Percentiles rank a stretch among this genome's conserved stretches.
These are phyloP conservation scores for Cheilosia soror DNA, from an alignment of 2,888 invertebrate species.

Conservation along the genomic window DNA sequence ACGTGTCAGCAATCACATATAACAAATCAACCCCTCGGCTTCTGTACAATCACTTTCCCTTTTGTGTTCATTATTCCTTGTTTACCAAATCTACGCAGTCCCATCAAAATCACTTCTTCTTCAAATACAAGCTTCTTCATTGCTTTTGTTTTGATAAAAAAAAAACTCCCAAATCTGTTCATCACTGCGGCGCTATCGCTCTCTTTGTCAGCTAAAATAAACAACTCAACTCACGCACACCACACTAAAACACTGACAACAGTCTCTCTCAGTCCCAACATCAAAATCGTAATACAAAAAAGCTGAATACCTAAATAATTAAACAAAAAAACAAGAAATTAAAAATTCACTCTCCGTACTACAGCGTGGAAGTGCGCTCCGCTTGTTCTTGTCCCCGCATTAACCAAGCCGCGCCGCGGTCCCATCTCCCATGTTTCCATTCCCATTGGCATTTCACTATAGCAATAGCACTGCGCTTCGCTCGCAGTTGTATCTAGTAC, in stretches of 20 bases:
- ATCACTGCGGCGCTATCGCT: constrained; percentile 4
- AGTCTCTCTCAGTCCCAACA: not conserved
- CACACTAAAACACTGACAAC: not conserved
- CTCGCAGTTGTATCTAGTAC: constrained; percentile 66
- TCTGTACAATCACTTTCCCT: constrained; percentile 1
- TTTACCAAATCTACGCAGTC: constrained; percentile 11
- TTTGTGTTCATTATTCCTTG: constrained; percentile 1
- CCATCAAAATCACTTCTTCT: not conserved
- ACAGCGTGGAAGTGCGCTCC: constrained; percentile 25
- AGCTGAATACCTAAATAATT: constrained; percentile 20
- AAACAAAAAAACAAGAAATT: constrained; percentile 20
- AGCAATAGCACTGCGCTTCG: constrained; percentile 34
- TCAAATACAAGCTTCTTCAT: not conserved
- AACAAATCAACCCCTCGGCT: no score
- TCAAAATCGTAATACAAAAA: not conserved
- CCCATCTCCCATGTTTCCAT: not conserved
- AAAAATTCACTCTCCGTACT: constrained; percentile 47
- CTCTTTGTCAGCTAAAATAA: constrained; percentile 18
- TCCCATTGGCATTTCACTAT: constrained; percentile 24
- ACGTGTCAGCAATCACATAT: no score
- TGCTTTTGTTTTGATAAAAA: not conserved
- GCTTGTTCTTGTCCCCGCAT: not conserved
- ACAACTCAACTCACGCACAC: constrained; percentile 5
- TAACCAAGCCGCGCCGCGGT: not conserved
- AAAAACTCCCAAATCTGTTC: not conserved